Evolutionary conservation across 2,888 invertebrate species (phyloP).

Genomic region (Thymelicus acteon): DNA sequence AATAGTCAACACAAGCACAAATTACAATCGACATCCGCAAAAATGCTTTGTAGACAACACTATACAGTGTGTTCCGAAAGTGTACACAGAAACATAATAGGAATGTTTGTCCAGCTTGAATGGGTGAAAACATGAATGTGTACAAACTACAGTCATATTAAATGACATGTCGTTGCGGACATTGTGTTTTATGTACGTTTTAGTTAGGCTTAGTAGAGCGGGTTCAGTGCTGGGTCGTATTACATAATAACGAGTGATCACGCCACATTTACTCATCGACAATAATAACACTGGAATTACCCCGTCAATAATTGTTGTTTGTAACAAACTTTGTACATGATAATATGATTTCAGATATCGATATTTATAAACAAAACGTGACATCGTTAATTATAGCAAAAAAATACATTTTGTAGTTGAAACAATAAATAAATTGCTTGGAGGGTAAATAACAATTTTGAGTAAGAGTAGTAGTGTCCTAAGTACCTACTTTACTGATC

Average conservation of each 20-base stretch:
- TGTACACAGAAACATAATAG: not conserved
- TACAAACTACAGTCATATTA: not conserved
- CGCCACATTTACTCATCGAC: slow-evolving; percentile 21
- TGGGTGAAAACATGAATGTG: not conserved
- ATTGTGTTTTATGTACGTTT: not conserved
- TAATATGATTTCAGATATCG: not conserved
- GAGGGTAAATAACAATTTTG: too few relatives aligned
- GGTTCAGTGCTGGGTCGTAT: not conserved
- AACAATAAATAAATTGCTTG: too few relatives aligned
- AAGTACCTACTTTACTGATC: too few relatives aligned
- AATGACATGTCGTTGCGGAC: not conserved
- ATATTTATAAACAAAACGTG: not conserved
- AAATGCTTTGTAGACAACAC: not conserved
- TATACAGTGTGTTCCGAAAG: not conserved
- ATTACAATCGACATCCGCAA: not conserved
- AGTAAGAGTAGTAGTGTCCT: too few relatives aligned
- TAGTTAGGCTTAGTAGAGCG: not conserved
- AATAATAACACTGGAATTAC: not conserved
- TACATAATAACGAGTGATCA: slow-evolving; percentile 11
- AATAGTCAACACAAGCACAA: not conserved
- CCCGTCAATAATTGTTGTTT: not conserved
- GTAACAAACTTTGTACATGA: too few relatives aligned
- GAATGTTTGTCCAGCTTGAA: not conserved
- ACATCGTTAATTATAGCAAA: too few relatives aligned
- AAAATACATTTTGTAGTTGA: too few relatives aligned